Evolutionary conservation across 2,888 invertebrate genomes (phyloP), one percentile per base, ranked within the genome.

Genomic region (Schrankia costaestrigalis): DNA sequence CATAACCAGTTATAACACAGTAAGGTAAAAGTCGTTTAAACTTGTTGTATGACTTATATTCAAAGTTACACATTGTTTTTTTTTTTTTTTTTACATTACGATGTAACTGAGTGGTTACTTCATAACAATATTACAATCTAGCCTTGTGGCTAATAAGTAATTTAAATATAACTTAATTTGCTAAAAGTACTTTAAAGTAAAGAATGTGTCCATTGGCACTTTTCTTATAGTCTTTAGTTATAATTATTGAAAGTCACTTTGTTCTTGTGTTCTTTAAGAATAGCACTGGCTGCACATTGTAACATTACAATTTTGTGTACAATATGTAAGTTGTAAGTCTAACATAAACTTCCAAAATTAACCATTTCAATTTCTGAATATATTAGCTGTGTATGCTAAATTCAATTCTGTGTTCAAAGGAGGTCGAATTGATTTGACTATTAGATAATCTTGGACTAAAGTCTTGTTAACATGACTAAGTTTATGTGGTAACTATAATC

Each of bases 321-420:
- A 17, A 17, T 15, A 9, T 7, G 22, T 22, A 21, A 21, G 11
- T 11, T 12, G 21, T 32, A 12, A 26, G 11, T 19, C 19, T 3
- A 17, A 25, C 9, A 8, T 19, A 14, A 2, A 11, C 19, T 32
- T 32, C 6, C 10, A 14, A 18, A 26, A 26, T 10, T 11, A 32
- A 14, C 15, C 17, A 35, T 33, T 37, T n/a, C n/a, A n/a, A n/a
- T n/a, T n/a, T n/a, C n/a, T n/a, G 35, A 35, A 43, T 43, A 40
- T 35, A 43, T 40, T 40, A 40, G 9, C 17, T 35, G 27, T n/a
- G 15, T 36, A 30, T 26, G n/a, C n/a, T n/a, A n/a, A n/a, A n/a
- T n/a, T n/a, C n/a, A 27, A 18, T 17, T 26, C 35, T 19, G 19
- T 29, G 27, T 11, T 11, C 27, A 28, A 43, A 34, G 13, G 9